Base-by-base conservation (phyloP, 2,888 invertebrate genomes). In the Dynastes tityus region DNA sequence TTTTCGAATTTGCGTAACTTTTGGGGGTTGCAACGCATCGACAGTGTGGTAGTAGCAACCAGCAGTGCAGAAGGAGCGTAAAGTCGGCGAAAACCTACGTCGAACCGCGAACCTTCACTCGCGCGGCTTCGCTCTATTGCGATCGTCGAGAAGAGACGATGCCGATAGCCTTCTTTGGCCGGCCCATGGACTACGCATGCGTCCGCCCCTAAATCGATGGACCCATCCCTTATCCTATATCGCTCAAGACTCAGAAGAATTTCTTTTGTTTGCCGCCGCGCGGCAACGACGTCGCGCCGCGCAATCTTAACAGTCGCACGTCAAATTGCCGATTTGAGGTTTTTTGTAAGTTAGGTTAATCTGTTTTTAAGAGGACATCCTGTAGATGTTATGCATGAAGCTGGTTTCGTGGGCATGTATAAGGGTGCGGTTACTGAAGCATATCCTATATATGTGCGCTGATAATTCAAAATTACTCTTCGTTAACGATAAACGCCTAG, bases 151-250 rank as follows among this genome's bases (percentile, higher is more conserved):
- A 45, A 45, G 8, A 45, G 45, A 45, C 45, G 45, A 8, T 45
- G 8, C 29, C 27, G 61, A 74, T 61, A 74, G 27, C 45, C 73
- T 61, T 40, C 63, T 63, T 68, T 13, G 63, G 49, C 68, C 65
- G 40, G 65, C 8, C 32, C 27, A n/a, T 45, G 27, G 5, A 37
- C 76, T 71, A 81, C 87, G 88, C 88, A 81, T 83, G 87, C 87
- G 85, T 85, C 83, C 80, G 80, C 81, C 73, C 81, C 84, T 83
- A 85, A 88, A 88, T 88, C 88, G 88, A 88, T 88, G 87, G 86
- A 87, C 87, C 87, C 88, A 87, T 87, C 87, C 87, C 88, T 83
- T 82, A 79, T 73, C 58, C 76, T 49, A 68, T 74, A 51, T 74
- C 77, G 68, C 76, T 64, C 65, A 78, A 71, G 61, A 73, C 76